These are phyloP conservation scores for Anthoptus insignis DNA, from an alignment of 2,888 invertebrate genomes.

Conservation along the genomic window DNA sequence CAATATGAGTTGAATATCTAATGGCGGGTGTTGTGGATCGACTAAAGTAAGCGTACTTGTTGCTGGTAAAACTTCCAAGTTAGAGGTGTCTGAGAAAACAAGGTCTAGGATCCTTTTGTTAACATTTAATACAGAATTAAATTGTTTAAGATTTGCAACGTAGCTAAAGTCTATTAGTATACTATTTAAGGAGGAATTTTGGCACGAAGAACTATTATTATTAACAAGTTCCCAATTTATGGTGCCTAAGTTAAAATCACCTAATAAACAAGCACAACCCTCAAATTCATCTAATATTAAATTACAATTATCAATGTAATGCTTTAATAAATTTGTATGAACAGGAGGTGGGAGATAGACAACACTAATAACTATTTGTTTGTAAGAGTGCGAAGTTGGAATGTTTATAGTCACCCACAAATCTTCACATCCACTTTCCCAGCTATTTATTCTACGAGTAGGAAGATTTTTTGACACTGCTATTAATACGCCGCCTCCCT, in stretches of 20 bases:
- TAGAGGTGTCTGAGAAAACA: not conserved
- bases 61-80: not conserved
- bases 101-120: not conserved
- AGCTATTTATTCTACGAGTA: not conserved
- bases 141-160: not conserved
- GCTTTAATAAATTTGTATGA: not conserved
- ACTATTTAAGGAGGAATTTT: not conserved
- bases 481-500: slow-evolving; percentile 27
- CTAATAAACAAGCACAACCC: not conserved
- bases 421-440: slow-evolving; percentile 18
- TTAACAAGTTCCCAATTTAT: not conserved
- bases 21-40: not conserved
- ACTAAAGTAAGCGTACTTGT: not conserved
- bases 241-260: not conserved
- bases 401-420: slow-evolving; percentile 24
- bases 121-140: not conserved
- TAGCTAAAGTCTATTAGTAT: slow-evolving; percentile 5
- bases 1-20: not conserved
- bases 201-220: not conserved
- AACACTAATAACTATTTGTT: not conserved
- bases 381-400: not conserved
- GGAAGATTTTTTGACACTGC: slow-evolving; percentile 9
- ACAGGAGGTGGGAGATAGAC: not conserved
- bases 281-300: not conserved
- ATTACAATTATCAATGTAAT: not conserved